Percentiles rank a stretch among this genome's conserved stretches.
Conservation (phyloP, 2,113 vertebrate genomes). For the Clarias gariepinus region DNA sequence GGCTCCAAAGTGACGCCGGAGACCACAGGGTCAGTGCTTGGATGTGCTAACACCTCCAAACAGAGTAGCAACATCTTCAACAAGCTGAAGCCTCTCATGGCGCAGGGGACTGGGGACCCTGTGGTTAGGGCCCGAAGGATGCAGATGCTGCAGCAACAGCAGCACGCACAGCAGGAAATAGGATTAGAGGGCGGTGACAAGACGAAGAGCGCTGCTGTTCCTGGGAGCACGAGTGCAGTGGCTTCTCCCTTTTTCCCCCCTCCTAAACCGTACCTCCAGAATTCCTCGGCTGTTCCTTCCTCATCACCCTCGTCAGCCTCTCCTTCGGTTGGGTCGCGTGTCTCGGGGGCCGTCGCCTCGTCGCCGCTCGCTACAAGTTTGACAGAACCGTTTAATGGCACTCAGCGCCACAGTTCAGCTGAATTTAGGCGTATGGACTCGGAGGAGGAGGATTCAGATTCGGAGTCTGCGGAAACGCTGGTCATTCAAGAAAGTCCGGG, state of each 20-base stretch:
- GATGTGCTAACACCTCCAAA: conserved; percentile 43
- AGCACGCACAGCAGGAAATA: conserved; percentile 72
- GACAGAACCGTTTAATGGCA: conserved; percentile 61
- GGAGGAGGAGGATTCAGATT: conserved; percentile 74
- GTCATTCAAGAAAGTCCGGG: conserved; percentile 78
- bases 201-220: conserved; percentile 62
- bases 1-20: conserved; percentile 61
- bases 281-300: conserved; percentile 46
- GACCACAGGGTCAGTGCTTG: conserved; percentile 55
- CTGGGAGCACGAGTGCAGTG: conserved; percentile 60
- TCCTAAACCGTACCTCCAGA: conserved; percentile 26
- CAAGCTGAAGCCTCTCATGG: conserved; percentile 75
- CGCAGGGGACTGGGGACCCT: conserved; percentile 72
- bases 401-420: conserved; percentile 51
- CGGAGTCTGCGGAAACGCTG: conserved; percentile 73
- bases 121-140: conserved; percentile 74
- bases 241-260: conserved; percentile 61
- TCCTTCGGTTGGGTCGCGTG: conserved; percentile 52
- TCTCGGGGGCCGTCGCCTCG: conserved; percentile 45
- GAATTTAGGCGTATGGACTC: conserved; percentile 54
- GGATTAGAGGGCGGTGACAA: conserved; percentile 65
- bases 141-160: conserved; percentile 76
- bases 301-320: conserved; percentile 63
- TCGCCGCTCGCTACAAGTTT: conserved; percentile 63
- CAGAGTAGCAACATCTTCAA: conserved; percentile 70